Evolutionary conservation across 2,113 vertebrate species (phyloP).

Genomic region (Oxyruncus cristatus): DNA sequence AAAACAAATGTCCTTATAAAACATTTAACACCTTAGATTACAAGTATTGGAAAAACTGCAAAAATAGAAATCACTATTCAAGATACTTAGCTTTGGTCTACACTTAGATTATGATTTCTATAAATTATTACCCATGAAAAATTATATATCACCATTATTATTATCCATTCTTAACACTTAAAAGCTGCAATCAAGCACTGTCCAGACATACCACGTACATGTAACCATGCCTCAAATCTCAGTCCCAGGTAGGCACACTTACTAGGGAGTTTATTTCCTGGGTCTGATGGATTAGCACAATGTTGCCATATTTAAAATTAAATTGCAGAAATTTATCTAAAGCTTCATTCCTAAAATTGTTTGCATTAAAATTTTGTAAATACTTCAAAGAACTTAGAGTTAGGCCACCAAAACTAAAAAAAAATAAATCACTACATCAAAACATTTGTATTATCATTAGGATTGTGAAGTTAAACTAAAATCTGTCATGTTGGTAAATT

Average conservation of each 20-base stretch:
- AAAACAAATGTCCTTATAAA: neutral
- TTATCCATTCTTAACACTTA: neutral
- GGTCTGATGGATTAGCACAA: neutral
- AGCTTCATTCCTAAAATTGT: neutral
- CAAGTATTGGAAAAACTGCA: neutral
- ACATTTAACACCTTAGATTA: neutral
- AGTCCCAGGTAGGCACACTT: neutral
- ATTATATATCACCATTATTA: neutral
- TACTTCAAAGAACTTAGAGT: neutral
- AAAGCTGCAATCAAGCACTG: neutral
- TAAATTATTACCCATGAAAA: neutral
- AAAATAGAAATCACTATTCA: neutral
- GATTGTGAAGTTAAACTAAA: neutral
- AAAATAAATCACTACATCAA: neutral
- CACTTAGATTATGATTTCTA: neutral
- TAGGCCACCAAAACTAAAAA: neutral
- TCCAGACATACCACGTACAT: neutral
- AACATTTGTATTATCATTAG: neutral
- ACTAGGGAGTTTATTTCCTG: neutral
- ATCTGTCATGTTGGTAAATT: neutral
- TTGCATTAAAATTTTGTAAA: neutral
- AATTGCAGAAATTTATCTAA: neutral
- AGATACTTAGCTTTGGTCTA: neutral
- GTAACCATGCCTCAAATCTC: neutral
- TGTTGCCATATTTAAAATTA: neutral